Conservation (phyloP, 2,888 invertebrate species). For the Nymphalis urticae region DNA sequence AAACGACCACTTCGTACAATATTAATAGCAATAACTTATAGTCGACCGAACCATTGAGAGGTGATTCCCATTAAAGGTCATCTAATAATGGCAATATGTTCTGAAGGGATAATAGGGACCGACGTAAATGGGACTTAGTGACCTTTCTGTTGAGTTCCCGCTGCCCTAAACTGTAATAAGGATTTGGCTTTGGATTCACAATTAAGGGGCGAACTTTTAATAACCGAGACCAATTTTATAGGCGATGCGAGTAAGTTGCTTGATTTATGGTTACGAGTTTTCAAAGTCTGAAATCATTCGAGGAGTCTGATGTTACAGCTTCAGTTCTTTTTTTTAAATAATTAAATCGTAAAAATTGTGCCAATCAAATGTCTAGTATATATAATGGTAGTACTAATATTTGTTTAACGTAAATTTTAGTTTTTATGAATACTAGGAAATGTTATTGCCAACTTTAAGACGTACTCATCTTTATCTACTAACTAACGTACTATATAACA, state of each 20-base stretch:
- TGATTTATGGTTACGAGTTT: constrained; percentile 38
- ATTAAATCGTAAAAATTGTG: not conserved
- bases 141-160: constrained; percentile 45
- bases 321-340: not conserved
- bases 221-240: constrained; percentile 64
- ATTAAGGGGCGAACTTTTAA: constrained; percentile 75
- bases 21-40: constrained; percentile 72
- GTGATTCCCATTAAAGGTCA: constrained; percentile 69
- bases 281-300: constrained; percentile 29
- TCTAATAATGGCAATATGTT: constrained; percentile 71
- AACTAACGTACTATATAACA: too few species aligned
- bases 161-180: constrained; percentile 56
- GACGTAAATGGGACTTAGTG: constrained; percentile 69
- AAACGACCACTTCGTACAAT: constrained; percentile 44
- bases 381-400: too few species aligned
- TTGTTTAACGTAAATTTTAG: too few species aligned
- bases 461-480: too few species aligned
- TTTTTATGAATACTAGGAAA: too few species aligned
- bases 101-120: constrained; percentile 67
- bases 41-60: constrained; percentile 49
- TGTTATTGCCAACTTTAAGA: too few species aligned
- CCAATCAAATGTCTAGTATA: too few species aligned
- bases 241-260: constrained; percentile 35
- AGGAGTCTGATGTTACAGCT: constrained; percentile 30
- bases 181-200: constrained; percentile 65